Evolutionary conservation across 2,888 invertebrate genomes (phyloP).

Genomic region (Mayetiola destructor): DNA sequence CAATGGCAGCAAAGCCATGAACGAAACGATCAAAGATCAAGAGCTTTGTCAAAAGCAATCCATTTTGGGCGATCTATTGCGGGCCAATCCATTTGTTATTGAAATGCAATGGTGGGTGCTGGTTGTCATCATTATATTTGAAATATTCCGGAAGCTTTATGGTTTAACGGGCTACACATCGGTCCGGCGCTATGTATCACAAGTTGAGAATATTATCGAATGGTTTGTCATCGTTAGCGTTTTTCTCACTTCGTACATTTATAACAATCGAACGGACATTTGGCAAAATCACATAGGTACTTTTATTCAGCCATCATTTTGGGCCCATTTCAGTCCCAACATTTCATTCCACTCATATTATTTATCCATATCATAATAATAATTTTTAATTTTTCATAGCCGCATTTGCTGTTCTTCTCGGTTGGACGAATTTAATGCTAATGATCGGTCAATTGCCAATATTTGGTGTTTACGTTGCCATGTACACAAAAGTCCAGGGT

Average conservation of each 20-base stretch:
- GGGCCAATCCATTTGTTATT: conserved; percentile 60
- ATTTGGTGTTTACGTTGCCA: conserved; percentile 79
- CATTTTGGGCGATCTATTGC: conserved; percentile 57
- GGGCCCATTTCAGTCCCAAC: neutral
- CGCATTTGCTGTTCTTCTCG: conserved; percentile 69
- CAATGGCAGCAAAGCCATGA: conserved; percentile 63
- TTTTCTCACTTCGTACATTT: conserved; percentile 67
- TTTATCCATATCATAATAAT: neutral
- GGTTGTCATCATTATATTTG: conserved; percentile 62
- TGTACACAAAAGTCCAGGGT: conserved; percentile 77
- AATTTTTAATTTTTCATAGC: conserved; percentile 32
- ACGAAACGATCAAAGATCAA: conserved; percentile 54
- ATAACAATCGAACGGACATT: conserved; percentile 58
- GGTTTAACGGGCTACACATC: conserved; percentile 70
- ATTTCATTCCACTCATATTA: neutral
- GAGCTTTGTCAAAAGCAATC: conserved; percentile 66
- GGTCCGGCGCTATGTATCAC: conserved; percentile 65
- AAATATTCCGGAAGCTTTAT: conserved; percentile 65
- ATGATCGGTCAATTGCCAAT: conserved; percentile 80
- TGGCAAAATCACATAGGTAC: conserved; percentile 65
- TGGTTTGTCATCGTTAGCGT: conserved; percentile 78
- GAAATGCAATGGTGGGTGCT: conserved; percentile 75
- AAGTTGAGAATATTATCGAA: conserved; percentile 73
- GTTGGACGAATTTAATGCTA: conserved; percentile 81
- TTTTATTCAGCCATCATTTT: neutral